phyloP scores from a whole-genome alignment of 2,113 vertebrate species.

The Pluvianellus socialis region DNA sequence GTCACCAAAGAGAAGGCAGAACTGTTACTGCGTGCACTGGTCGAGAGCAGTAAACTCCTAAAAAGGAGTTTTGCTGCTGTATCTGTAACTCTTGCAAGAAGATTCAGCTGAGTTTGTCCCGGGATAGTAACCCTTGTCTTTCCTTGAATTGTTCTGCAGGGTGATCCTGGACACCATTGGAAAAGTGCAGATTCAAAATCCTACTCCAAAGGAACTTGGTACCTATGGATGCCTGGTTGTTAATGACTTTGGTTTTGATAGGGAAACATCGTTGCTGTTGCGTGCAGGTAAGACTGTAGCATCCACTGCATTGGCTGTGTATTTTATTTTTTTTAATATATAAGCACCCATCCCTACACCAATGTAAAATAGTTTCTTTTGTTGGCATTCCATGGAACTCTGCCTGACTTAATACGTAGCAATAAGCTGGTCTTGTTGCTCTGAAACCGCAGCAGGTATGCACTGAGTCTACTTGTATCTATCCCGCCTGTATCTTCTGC shows the following conservation, averaged over 20 bases:
- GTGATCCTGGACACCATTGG: constrained; percentile 72
- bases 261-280: constrained; percentile 75
- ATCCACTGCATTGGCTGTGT: background rate
- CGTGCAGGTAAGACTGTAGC: constrained; percentile 75
- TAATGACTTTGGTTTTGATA: constrained; percentile 78
- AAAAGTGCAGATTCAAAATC: constrained; percentile 77
- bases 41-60: background rate
- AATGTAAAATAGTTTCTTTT: background rate
- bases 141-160: constrained; percentile 59
- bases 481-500: background rate
- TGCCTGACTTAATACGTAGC: background rate
- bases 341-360: background rate
- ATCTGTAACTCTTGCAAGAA: background rate
- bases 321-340: background rate
- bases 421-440: background rate
- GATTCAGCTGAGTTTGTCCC: background rate
- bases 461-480: background rate
- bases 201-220: constrained; percentile 77
- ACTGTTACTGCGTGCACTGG: background rate
- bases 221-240: constrained; percentile 79
- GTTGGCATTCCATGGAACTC: background rate
- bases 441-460: background rate
- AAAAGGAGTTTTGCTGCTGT: background rate
- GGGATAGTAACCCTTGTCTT: background rate
- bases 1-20: background rate